Evolutionary conservation across 2,888 invertebrate species (phyloP).

Genomic region (Muscina levida): DNA sequence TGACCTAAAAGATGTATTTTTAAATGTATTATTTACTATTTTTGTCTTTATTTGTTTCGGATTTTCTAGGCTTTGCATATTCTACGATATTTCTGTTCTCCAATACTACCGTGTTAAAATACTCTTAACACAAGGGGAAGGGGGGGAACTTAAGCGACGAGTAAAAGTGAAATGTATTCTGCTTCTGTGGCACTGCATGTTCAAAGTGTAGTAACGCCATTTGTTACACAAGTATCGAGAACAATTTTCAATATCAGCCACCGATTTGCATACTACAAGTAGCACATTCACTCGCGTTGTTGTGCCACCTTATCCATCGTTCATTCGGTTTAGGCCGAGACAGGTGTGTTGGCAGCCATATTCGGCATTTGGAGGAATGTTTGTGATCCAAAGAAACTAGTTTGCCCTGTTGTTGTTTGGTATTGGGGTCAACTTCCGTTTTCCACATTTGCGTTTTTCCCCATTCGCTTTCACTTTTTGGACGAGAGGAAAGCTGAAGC

Average conservation of each 20-base stretch:
- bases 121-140: too few relatives aligned
- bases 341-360: not conserved
- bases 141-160: constrained; percentile 18
- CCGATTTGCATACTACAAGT: not conserved
- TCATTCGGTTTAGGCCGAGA: too few relatives aligned
- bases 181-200: not conserved
- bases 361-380: constrained; percentile 50
- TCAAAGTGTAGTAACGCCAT: too few relatives aligned
- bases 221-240: constrained; percentile 6
- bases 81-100: too few relatives aligned
- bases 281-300: not conserved
- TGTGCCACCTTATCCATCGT: too few relatives aligned
- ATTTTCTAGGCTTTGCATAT: too few relatives aligned
- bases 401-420: constrained; percentile 28
- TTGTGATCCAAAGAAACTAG: constrained; percentile 38
- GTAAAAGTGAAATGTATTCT: constrained; percentile 61
- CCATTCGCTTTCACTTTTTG: constrained; percentile 40
- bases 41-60: too few relatives aligned
- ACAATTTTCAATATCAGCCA: constrained; percentile 36
- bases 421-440: constrained; percentile 63
- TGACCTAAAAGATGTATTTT: too few relatives aligned
- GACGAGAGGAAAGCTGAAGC: constrained; percentile 23
- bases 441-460: constrained; percentile 44
- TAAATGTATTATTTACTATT: too few relatives aligned
- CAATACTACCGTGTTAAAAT: too few relatives aligned